Percentiles rank a stretch among this genome's conserved stretches.
Conservation (phyloP, 2,888 invertebrate genomes). For the Melinaea marsaeus region DNA sequence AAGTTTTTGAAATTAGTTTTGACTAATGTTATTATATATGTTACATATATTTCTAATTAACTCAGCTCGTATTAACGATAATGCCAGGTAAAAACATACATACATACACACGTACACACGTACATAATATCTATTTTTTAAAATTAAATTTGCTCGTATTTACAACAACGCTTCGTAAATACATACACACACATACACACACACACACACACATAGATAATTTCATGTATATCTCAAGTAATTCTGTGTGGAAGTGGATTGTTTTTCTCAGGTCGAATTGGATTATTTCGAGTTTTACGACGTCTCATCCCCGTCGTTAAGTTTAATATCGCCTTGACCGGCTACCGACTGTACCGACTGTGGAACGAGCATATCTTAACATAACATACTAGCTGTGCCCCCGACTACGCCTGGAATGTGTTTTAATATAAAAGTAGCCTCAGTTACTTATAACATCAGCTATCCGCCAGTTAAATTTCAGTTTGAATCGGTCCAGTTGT, state of each 20-base stretch:
- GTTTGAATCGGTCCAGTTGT: no score
- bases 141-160: no score
- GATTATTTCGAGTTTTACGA: slow-evolving; percentile 74
- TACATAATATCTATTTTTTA: no score
- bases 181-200: slow-evolving; percentile 10
- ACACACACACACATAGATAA: slow-evolving; percentile 13
- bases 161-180: neutral
- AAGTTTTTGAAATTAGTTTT: no score
- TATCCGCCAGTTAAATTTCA: no score
- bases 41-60: no score
- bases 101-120: no score
- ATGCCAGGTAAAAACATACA: no score
- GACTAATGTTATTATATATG: no score
- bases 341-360: slow-evolving; percentile 48
- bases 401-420: neutral
- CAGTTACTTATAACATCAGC: no score
- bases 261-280: slow-evolving; percentile 73
- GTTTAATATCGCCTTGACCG: slow-evolving; percentile 58
- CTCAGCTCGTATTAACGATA: no score
- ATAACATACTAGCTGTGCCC: neutral
- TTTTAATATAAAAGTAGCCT: no score
- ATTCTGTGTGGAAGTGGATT: slow-evolving; percentile 66
- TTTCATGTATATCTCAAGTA: slow-evolving; percentile 39
- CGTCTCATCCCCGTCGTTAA: slow-evolving; percentile 74
- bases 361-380: neutral